Percentiles rank a stretch among this genome's conserved stretches.
These are phyloP conservation scores for Drosophila picticornis DNA, from an alignment of 2,888 invertebrate species.

Conservation along the genomic window DNA sequence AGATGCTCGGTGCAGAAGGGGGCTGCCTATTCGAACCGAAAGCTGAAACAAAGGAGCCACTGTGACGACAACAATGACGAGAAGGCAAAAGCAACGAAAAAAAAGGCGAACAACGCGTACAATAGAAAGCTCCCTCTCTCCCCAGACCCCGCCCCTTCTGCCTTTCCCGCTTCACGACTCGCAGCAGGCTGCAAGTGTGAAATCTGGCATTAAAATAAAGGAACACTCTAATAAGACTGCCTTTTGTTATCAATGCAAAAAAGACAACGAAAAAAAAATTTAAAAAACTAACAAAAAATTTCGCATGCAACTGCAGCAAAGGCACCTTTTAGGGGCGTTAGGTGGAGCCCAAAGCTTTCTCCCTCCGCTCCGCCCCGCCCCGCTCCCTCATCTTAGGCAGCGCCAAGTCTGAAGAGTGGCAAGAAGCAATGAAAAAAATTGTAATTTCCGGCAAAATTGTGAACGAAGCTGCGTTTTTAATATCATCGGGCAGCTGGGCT, in stretches of 20 bases:
- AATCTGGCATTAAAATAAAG: conserved; percentile 79
- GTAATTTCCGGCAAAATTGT: conserved; percentile 63
- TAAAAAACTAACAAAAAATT: conserved; percentile 12
- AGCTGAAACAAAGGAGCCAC: conserved; percentile 63
- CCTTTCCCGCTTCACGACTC: neutral
- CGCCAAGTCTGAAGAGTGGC: conserved; percentile 5
- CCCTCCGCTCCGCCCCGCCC: too few relatives aligned
- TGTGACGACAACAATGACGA: conserved; percentile 38
- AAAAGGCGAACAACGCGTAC: conserved; percentile 44
- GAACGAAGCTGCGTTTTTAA: conserved; percentile 48
- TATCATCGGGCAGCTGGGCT: conserved; percentile 52
- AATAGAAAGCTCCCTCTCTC: conserved; percentile 19
- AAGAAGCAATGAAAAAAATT: conserved; percentile 22
- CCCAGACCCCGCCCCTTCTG: neutral
- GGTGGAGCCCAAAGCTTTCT: neutral
- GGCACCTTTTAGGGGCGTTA: conserved; percentile 25
- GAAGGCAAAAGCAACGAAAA: conserved; percentile 31
- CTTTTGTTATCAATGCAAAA: conserved; percentile 71
- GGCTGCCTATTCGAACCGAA: conserved; percentile 15
- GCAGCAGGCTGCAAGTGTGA: conserved; percentile 47
- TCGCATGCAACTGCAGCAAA: conserved; percentile 36
- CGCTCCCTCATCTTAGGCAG: neutral
- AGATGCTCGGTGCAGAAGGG: neutral
- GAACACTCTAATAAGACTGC: conserved; percentile 76
- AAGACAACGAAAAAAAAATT: conserved; percentile 24